A percentile compares a stretch with the other conserved stretches of the same genome.
Conservation (phyloP, 2,113 vertebrate species). For the Apistogramma diplotaenia region DNA sequence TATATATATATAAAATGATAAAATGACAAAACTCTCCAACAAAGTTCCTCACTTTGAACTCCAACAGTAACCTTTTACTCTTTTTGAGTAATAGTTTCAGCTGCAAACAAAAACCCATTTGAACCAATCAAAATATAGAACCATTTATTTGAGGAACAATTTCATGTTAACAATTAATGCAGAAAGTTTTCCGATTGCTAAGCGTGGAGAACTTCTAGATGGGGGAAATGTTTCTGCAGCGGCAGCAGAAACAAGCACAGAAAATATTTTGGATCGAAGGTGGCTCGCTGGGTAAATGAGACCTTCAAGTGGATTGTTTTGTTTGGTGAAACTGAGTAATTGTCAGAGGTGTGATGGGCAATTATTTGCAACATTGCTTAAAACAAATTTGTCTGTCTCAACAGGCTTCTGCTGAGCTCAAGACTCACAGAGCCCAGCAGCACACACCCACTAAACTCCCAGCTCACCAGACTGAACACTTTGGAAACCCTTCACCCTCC, state of each 20-base stretch:
- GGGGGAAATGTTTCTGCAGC: not conserved
- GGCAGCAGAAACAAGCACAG: not conserved
- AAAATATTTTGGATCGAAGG: not conserved
- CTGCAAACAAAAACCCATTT: too few species aligned
- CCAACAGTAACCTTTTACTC: too few species aligned
- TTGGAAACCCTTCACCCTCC: conserved; percentile 11
- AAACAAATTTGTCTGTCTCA: conserved; percentile 27
- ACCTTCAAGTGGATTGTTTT: not conserved
- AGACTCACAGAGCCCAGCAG: conserved; percentile 5
- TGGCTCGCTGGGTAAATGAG: conserved; percentile 29
- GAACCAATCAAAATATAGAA: not conserved
- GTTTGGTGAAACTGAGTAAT: conserved; percentile 37
- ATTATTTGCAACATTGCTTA: conserved; percentile 32
- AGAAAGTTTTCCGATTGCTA: not conserved
- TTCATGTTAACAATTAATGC: not conserved
- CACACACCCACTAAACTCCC: conserved; percentile 32
- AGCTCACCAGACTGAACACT: conserved; percentile 15
- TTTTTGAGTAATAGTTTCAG: too few species aligned
- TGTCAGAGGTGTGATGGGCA: not conserved
- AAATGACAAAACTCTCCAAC: too few species aligned
- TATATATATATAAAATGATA: too few species aligned
- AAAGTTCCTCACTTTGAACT: too few species aligned
- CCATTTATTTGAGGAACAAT: not conserved
- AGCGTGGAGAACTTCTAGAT: not conserved
- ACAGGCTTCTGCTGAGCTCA: conserved; percentile 8